phyloP scores from a whole-genome alignment of 2,888 invertebrate species.

The Nomada ferruginata region DNA sequence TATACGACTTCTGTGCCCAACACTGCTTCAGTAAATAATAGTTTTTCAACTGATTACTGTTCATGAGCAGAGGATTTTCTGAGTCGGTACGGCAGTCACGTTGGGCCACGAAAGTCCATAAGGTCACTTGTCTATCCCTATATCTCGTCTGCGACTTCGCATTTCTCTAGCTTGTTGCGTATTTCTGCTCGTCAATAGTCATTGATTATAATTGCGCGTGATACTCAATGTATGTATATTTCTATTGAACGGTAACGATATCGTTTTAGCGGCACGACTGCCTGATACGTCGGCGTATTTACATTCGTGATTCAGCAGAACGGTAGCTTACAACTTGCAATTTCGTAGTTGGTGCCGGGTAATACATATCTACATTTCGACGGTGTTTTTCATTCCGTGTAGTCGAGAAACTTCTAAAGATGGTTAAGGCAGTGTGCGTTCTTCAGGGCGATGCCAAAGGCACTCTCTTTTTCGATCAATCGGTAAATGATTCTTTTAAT shows the following conservation, averaged over 20 bases:
- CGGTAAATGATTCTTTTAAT: conserved; percentile 64
- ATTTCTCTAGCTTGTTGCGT: neutral
- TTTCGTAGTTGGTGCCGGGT: neutral
- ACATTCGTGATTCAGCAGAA: conserved; percentile 60
- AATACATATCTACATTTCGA: conserved; percentile 14
- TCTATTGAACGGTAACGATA: conserved; percentile 31
- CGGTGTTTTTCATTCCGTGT: neutral
- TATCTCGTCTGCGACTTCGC: neutral
- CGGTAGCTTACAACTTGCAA: conserved; percentile 28
- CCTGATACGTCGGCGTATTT: conserved; percentile 30
- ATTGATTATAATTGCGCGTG: conserved; percentile 26
- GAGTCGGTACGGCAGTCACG: neutral
- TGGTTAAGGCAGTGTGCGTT: conserved; percentile 93
- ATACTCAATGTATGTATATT: conserved; percentile 36
- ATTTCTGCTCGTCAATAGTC: conserved; percentile 12
- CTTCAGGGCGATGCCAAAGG: conserved; percentile 90
- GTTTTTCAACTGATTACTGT: no score
- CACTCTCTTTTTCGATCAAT: conserved; percentile 89
- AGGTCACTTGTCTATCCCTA: no score
- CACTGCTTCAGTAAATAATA: no score
- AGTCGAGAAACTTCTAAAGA: conserved; percentile 70
- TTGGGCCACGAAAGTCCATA: neutral
- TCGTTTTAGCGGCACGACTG: conserved; percentile 32
- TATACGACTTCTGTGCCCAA: no score
- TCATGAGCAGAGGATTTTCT: no score